A percentile compares a stretch with the other conserved stretches of the same genome.
Evolutionary conservation across 2,888 invertebrate species (phyloP).

Genomic region (Ophonus ardosiacus): DNA sequence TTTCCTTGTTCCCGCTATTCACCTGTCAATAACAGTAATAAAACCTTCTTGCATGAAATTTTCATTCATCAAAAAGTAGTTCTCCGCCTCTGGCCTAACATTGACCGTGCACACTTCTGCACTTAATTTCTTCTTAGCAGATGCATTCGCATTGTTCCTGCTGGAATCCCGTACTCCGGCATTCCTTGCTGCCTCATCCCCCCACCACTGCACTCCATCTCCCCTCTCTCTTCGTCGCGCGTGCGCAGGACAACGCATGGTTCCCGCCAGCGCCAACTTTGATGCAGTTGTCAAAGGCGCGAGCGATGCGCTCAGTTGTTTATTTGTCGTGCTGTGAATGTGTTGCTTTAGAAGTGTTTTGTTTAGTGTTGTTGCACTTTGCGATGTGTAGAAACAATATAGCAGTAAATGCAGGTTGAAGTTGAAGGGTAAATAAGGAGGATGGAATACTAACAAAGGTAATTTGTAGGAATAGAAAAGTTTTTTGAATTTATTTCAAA

Average conservation of each 20-base stretch:
- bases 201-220: background rate
- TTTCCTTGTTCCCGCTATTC: too few relatives aligned
- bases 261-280: conserved; percentile 44
- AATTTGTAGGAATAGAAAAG: background rate
- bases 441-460: background rate
- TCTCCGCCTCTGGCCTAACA: conserved; percentile 1
- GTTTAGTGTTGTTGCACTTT: background rate
- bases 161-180: conserved; percentile 32
- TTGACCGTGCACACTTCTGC: conserved; percentile 27
- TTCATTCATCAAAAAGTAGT: background rate
- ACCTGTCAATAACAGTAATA: too few relatives aligned
- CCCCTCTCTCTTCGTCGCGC: conserved; percentile 1
- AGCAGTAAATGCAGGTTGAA: background rate
- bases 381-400: background rate
- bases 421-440: background rate
- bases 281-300: conserved; percentile 26
- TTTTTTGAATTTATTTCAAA: background rate
- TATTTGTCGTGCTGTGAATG: conserved; percentile 39
- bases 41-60: too few relatives aligned
- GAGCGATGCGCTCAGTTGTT: conserved; percentile 18
- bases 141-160: conserved; percentile 36
- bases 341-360: background rate
- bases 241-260: conserved; percentile 15
- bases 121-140: conserved; percentile 36
- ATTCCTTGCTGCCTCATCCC: conserved; percentile 27